Percentiles rank a stretch among this genome's conserved stretches.
These are phyloP conservation scores for Cerastis leucographa DNA, from an alignment of 2,888 invertebrate species.

Conservation along the genomic window DNA sequence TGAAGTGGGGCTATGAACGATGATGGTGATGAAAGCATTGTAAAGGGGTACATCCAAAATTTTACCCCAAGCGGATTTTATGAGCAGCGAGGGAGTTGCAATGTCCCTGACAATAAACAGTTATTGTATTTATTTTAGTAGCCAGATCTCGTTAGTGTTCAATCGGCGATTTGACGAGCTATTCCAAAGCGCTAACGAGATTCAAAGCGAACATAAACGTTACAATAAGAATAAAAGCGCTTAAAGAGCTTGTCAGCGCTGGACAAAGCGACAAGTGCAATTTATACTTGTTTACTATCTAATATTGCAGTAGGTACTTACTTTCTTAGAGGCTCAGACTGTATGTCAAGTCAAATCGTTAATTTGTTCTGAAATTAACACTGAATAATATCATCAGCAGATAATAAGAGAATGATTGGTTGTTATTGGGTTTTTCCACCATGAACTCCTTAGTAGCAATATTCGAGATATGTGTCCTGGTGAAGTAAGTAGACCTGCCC, in stretches of 20 bases:
- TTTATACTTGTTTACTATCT: conserved; percentile 44
- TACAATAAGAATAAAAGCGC: conserved; percentile 33
- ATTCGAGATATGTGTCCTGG: not conserved
- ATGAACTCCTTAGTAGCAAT: not conserved
- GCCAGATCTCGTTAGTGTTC: conserved; percentile 30
- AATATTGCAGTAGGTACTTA: not conserved
- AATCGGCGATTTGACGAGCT: conserved; percentile 27
- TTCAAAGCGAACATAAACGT: conserved; percentile 24
- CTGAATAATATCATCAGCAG: not conserved
- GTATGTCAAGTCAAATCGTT: not conserved
- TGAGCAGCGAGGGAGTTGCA: not conserved
- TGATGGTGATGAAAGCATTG: not conserved
- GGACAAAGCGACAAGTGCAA: conserved; percentile 34
- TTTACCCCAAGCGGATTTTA: not conserved
- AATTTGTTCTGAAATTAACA: conserved; percentile 22
- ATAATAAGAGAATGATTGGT: not conserved
- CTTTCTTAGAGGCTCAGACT: conserved; percentile 31
- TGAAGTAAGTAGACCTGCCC: too few species aligned
- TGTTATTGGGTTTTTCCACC: not conserved
- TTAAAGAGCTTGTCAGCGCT: conserved; percentile 25
- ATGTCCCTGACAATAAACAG: not conserved
- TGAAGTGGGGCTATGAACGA: not conserved
- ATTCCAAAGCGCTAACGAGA: conserved; percentile 23
- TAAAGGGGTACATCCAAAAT: not conserved
- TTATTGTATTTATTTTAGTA: conserved; percentile 6